These are phyloP conservation scores for Samia ricini DNA, from an alignment of 1,140 invertebrate genomes.

Conservation along the genomic window DNA sequence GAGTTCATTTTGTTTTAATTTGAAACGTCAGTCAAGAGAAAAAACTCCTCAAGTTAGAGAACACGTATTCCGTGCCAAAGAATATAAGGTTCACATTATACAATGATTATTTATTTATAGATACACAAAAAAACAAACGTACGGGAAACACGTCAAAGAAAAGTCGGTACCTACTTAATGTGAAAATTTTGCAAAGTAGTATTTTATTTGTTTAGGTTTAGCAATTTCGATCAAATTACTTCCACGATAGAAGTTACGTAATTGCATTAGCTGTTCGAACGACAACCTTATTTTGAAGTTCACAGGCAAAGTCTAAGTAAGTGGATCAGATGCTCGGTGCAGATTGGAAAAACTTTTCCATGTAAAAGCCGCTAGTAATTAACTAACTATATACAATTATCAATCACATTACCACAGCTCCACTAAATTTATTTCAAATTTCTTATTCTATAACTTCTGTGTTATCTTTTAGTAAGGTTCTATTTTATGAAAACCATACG, in stretches of 20 bases:
- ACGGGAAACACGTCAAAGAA: too few species aligned
- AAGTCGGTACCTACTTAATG: too few species aligned
- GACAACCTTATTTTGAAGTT: slow-evolving; percentile 45
- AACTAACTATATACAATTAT: slow-evolving; percentile 17
- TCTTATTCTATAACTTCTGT: too few species aligned
- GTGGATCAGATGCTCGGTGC: slow-evolving; percentile 33
- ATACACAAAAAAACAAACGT: too few species aligned
- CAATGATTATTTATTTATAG: too few species aligned
- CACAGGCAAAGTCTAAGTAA: slow-evolving; percentile 33
- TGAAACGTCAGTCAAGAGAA: too few species aligned
- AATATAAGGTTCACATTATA: too few species aligned
- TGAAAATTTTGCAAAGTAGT: not conserved
- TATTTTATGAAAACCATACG: not conserved
- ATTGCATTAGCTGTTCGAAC: slow-evolving; percentile 41
- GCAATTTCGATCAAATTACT: slow-evolving; percentile 12
- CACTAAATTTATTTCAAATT: slow-evolving; percentile 14
- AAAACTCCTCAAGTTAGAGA: too few species aligned
- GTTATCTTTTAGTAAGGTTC: too few species aligned
- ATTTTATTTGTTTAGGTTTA: not conserved
- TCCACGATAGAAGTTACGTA: slow-evolving; percentile 29
- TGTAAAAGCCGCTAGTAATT: slow-evolving; percentile 26
- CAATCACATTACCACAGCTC: slow-evolving; percentile 15
- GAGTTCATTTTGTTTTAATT: too few species aligned
- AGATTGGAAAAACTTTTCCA: slow-evolving; percentile 18
- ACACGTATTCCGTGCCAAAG: too few species aligned